Conservation (phyloP, 2,113 vertebrate species). For the Megatriorchis doriae region DNA sequence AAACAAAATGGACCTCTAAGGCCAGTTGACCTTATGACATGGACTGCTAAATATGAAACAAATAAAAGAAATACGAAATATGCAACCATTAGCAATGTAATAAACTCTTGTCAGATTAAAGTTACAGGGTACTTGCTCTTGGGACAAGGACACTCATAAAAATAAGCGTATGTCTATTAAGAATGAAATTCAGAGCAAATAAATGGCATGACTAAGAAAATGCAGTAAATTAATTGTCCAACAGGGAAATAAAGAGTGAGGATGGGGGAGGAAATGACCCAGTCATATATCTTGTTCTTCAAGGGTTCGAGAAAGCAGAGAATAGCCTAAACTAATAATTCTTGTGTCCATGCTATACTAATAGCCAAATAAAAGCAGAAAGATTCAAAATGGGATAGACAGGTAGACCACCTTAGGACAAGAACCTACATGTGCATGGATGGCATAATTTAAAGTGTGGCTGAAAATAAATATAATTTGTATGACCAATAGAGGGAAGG, state of each 20-base stretch:
- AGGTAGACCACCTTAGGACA: not conserved
- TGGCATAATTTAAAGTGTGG: not conserved
- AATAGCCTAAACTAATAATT: not conserved
- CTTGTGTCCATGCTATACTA: not conserved
- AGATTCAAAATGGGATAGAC: not conserved
- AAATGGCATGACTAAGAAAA: not conserved
- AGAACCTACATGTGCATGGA: not conserved
- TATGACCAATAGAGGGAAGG: not conserved
- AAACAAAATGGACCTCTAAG: not conserved
- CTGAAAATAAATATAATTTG: not conserved
- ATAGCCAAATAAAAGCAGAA: not conserved
- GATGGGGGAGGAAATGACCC: not conserved
- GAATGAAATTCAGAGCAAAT: not conserved
- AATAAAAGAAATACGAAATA: slow-evolving; percentile 1
- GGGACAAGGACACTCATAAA: not conserved
- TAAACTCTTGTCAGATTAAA: not conserved
- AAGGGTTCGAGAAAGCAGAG: not conserved
- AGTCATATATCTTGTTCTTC: not conserved
- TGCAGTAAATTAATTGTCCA: not conserved
- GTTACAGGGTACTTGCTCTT: not conserved
- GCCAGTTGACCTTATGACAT: not conserved
- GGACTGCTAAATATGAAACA: not conserved
- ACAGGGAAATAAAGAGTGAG: not conserved
- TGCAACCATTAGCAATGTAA: not conserved
- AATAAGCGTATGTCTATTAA: not conserved